Conservation (phyloP, 2,797 vertebrate species). For the Acanthiza pusilla region DNA sequence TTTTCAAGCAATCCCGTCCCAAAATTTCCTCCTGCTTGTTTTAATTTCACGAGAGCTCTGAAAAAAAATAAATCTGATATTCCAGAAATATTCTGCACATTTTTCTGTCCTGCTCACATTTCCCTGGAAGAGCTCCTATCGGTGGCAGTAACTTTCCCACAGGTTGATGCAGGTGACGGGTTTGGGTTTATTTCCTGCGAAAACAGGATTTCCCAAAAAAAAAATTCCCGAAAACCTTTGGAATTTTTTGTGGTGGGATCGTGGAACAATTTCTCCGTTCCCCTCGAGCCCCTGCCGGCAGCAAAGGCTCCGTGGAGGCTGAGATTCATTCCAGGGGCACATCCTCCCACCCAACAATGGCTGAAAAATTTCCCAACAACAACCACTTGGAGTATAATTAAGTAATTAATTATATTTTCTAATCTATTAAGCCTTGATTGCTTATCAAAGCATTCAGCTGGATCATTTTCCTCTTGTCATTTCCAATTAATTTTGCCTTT, state of each 20-base stretch:
- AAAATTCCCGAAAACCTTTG: neutral
- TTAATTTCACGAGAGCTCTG: too few relatives aligned
- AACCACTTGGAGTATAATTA: slow-evolving; percentile 67
- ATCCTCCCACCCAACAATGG: slow-evolving; percentile 39
- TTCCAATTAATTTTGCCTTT: slow-evolving; percentile 77
- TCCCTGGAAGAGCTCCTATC: too few relatives aligned
- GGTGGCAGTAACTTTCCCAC: too few relatives aligned
- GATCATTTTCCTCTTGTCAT: slow-evolving; percentile 77
- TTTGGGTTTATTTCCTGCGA: too few relatives aligned
- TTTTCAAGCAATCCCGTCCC: too few relatives aligned
- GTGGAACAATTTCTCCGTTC: neutral
- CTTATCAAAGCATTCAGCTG: slow-evolving; percentile 80
- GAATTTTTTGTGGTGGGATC: accelerated
- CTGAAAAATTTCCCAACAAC: slow-evolving; percentile 59
- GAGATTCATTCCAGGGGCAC: neutral
- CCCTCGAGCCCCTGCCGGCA: neutral
- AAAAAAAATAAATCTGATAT: too few relatives aligned
- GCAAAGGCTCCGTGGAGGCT: neutral
- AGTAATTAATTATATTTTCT: slow-evolving; percentile 84
- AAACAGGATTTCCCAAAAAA: too few relatives aligned
- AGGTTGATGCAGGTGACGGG: too few relatives aligned
- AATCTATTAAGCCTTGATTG: slow-evolving; percentile 79
- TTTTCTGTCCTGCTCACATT: too few relatives aligned
- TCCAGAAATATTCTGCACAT: too few relatives aligned
- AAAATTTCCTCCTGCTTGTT: too few relatives aligned